Percentiles rank a stretch among this genome's conserved stretches.
Evolutionary conservation across 2,888 invertebrate genomes (phyloP).

Genomic region (Parnassius mnemosyne): DNA sequence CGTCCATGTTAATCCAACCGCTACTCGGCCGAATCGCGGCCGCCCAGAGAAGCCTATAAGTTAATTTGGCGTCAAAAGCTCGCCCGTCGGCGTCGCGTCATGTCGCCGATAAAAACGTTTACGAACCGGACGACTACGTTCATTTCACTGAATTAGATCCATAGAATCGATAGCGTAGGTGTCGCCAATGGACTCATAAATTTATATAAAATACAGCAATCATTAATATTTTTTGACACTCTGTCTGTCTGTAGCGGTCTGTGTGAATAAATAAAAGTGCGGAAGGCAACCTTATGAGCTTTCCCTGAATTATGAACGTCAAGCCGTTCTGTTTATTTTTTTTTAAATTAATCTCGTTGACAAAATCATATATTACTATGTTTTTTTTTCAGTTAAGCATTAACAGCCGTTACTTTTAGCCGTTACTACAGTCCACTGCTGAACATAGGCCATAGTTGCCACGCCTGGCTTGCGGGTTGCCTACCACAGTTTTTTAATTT

Average conservation of each 20-base stretch:
- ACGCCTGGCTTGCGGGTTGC: no score
- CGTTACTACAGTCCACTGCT: no score
- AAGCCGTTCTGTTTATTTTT: no score
- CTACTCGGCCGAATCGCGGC: slow-evolving; percentile 23
- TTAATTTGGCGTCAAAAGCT: slow-evolving; percentile 59
- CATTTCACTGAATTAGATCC: slow-evolving; percentile 29
- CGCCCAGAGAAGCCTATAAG: slow-evolving; percentile 47
- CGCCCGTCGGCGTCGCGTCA: slow-evolving; percentile 33
- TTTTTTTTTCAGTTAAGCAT: no score
- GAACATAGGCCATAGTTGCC: no score
- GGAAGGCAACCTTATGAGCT: no score
- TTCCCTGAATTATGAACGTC: no score
- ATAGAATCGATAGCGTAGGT: slow-evolving; percentile 31
- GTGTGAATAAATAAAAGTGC: not conserved
- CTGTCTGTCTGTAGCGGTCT: not conserved
- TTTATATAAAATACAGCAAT: slow-evolving; percentile 13
- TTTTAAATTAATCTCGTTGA: no score
- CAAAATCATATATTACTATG: no score
- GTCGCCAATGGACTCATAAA: slow-evolving; percentile 24
- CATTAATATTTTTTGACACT: slow-evolving; percentile 20
- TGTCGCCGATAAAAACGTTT: slow-evolving; percentile 29
- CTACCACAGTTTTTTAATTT: no score
- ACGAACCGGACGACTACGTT: slow-evolving; percentile 21
- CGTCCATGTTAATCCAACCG: slow-evolving; percentile 12
- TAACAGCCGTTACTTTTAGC: no score